These are phyloP conservation scores for Pangasianodon gigas DNA, from an alignment of 2,113 vertebrate genomes.

Conservation along the genomic window DNA sequence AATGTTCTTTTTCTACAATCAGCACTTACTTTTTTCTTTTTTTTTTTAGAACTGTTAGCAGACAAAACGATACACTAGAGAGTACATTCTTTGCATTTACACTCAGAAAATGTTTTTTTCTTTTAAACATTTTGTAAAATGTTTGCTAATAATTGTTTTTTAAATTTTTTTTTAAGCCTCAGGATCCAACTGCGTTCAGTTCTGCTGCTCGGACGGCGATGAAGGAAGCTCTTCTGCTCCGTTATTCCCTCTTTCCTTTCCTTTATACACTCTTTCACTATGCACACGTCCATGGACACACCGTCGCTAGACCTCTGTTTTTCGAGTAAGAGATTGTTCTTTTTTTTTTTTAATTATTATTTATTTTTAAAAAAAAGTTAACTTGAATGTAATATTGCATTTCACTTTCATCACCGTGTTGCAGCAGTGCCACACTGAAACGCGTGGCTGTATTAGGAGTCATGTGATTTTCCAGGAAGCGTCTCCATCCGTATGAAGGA, in stretches of 20 bases:
- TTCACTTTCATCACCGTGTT: neutral
- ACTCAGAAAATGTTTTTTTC: no score
- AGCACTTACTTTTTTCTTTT: no score
- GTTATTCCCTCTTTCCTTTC: conserved; percentile 83
- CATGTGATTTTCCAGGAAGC: no score
- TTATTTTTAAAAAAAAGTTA: neutral
- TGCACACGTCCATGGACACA: conserved; percentile 79
- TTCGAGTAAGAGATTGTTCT: conserved; percentile 78
- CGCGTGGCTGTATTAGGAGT: no score
- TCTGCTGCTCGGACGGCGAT: conserved; percentile 73
- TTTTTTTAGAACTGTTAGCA: no score
- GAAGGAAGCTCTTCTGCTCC: conserved; percentile 79
- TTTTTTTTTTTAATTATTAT: neutral
- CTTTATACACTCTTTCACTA: conserved; percentile 88
- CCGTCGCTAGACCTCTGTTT: conserved; percentile 79
- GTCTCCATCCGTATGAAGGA: no score
- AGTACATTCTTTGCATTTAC: no score
- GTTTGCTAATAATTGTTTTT: neutral
- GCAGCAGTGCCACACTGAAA: neutral
- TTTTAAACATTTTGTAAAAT: neutral
- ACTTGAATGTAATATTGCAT: neutral
- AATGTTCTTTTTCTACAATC: no score
- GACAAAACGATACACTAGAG: no score
- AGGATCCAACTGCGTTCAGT: conserved; percentile 81
- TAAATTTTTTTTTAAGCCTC: conserved; percentile 64